Evolutionary conservation across 2,113 vertebrate species (phyloP), one percentile per base, ranked within the genome.

Genomic region (Oreotragus oreotragus): DNA sequence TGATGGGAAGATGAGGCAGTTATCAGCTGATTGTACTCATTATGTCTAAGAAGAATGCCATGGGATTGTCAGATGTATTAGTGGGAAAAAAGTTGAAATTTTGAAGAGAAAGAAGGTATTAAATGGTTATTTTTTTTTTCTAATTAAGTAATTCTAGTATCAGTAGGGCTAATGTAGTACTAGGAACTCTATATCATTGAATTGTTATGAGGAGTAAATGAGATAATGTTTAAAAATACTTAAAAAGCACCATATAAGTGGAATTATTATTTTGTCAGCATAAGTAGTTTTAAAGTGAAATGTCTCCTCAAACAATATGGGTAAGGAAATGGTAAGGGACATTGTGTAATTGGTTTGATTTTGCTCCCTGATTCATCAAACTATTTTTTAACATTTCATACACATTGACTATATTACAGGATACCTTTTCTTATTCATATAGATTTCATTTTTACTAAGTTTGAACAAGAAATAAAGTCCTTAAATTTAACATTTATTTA

Each of bases 401-500:
- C 15, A 88, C 12, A 81, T 15, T 86, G 33, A 55, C 27, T 90
- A 45, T 88, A 66, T 84, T 95, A 17, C 17, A 77, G 45, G 9
- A 77, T 86, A 3, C 76, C 1, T 62, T 94, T 97, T 84, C n/a
- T 91, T 91, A 76, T 91, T 77, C 60, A 23, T 79, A 88, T 47
- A 70, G 13, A 91, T 93, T 79, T 25, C 0, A 77, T 39, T 93
- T 97, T 93, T 60, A 73, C 92, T 88, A 87, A 95, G 19, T 93
- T 90, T 83, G 15, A 95, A 27, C 14, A 93, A 93, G 91, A 84
- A 66, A 73, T 87, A 60, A 85, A 96, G 76, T 43, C 33, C 87
- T 19, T 58, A 88, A 81, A 92, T 81, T 80, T 17, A 91, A 27
- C 6, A 81, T 91, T 49, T 94, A 89, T 96, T 96, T 88, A 80